phyloP scores from a whole-genome alignment of 1,140 invertebrate species.

The Cherax destructor region DNA sequence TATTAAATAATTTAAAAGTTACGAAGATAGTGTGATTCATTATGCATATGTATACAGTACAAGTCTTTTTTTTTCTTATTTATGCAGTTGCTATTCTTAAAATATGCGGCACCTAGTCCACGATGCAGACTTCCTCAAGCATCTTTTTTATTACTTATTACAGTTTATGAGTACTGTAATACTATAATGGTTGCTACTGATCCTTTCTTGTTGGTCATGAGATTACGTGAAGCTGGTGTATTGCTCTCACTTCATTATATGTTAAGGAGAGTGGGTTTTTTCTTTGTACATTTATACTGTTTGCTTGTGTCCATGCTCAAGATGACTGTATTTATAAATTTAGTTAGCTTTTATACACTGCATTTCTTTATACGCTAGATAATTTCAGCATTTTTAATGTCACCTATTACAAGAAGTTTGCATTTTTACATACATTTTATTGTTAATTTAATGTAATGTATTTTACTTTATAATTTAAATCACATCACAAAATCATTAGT shows the following conservation, averaged over 20 bases:
- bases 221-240: not conserved
- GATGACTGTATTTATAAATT: not conserved
- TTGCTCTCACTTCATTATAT: not conserved
- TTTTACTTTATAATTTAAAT: not conserved
- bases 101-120: not conserved
- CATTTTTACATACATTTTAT: not conserved
- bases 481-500: not conserved
- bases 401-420: not conserved
- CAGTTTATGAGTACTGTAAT: not conserved
- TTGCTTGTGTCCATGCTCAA: not conserved
- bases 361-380: not conserved
- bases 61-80: not conserved
- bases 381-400: not conserved
- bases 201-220: not conserved
- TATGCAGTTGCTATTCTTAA: not conserved
- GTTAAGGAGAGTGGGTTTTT: not conserved
- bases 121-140: not conserved
- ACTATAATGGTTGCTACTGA: not conserved
- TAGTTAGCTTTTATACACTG: not conserved
- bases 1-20: not conserved
- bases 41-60: not conserved
- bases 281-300: conserved; percentile 7
- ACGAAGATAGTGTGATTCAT: not conserved
- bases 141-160: not conserved
- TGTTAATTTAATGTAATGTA: not conserved